Evolutionary conservation across 2,113 vertebrate genomes (phyloP).

Genomic region (Cyprinodon tularosa): DNA sequence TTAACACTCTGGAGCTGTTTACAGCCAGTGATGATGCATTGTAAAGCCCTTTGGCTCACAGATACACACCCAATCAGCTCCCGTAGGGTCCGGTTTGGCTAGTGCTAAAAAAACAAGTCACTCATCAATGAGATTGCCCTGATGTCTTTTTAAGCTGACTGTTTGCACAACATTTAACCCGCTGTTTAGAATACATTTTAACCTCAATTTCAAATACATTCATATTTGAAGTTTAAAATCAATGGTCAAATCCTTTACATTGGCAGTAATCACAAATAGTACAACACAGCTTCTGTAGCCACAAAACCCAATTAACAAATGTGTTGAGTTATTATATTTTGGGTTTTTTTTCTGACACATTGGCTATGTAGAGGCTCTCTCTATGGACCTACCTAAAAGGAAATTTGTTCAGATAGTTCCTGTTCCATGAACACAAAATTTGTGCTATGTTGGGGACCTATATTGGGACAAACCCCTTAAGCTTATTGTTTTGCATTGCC

Average conservation of each 20-base stretch:
- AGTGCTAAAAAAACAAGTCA: slow-evolving; percentile 28
- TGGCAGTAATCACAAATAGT: background rate
- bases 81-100: slow-evolving; percentile 3
- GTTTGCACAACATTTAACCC: background rate
- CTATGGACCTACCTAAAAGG: no score
- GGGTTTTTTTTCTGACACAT: no score
- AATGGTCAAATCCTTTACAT: background rate
- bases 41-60: slow-evolving; percentile 32
- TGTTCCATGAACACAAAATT: no score
- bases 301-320: background rate
- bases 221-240: background rate
- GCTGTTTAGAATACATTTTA: background rate
- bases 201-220: background rate
- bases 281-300: background rate
- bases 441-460: no score
- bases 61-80: slow-evolving; percentile 10
- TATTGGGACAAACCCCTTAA: no score
- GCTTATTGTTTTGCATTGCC: no score
- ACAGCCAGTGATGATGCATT: slow-evolving; percentile 47
- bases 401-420: no score
- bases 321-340: background rate
- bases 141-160: slow-evolving; percentile 24
- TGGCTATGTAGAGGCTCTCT: no score
- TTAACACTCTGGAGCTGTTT: slow-evolving; percentile 63
- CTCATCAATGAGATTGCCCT: slow-evolving; percentile 12